phyloP scores from a whole-genome alignment of 2,888 invertebrate species.

The Plusia festucae region DNA sequence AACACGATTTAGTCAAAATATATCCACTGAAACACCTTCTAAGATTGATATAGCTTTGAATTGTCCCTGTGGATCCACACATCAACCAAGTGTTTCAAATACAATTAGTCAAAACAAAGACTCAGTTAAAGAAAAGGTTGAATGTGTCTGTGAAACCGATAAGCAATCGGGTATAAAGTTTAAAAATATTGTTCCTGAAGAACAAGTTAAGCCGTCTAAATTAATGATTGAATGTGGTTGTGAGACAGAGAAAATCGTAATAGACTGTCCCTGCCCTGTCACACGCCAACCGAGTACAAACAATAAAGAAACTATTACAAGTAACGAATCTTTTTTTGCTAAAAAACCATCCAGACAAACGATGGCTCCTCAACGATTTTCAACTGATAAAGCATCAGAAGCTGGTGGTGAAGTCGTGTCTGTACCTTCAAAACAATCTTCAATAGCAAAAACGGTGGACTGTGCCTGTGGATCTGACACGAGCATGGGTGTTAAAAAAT shows the following conservation, averaged over 20 bases:
- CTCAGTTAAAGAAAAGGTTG: conserved; percentile 1
- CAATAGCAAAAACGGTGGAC: neutral
- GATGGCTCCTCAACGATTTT: neutral
- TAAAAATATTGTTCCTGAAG: neutral
- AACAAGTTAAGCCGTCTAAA: neutral
- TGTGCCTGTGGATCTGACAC: neutral
- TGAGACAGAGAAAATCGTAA: neutral
- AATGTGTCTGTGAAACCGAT: neutral
- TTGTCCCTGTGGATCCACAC: too few relatives aligned
- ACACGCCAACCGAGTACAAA: neutral
- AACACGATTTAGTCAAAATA: too few relatives aligned
- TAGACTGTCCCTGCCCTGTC: neutral
- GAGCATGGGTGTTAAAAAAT: neutral
- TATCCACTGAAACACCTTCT: too few relatives aligned
- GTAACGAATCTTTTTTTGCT: neutral
- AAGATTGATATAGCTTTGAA: too few relatives aligned
- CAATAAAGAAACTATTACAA: neutral
- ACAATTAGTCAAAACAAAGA: too few relatives aligned
- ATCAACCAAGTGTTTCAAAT: too few relatives aligned
- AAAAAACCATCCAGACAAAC: neutral
- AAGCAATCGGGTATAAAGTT: neutral
- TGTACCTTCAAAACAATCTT: neutral
- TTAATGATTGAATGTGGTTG: neutral
- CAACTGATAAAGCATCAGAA: neutral
- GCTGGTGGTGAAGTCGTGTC: too few relatives aligned